A percentile compares a stretch with the other conserved stretches of the same genome.
Evolutionary conservation across 1,140 invertebrate species (phyloP).

Genomic region (Olivierus martensii): DNA sequence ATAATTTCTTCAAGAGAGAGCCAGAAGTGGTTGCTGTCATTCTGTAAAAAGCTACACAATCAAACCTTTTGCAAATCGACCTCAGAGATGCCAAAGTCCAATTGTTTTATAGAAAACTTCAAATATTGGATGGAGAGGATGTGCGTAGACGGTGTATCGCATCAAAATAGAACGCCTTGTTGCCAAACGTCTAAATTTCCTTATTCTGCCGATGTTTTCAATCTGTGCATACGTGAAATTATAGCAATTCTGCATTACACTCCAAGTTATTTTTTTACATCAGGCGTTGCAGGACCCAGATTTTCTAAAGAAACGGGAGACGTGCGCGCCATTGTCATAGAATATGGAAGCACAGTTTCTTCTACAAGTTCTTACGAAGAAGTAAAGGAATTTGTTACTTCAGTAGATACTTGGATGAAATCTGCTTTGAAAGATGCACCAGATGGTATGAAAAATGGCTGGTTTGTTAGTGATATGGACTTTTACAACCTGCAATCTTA

Average conservation of each 20-base stretch:
- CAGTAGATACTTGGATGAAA: slow-evolving; percentile 48
- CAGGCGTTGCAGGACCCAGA: slow-evolving; percentile 67
- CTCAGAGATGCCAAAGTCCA: slow-evolving; percentile 53
- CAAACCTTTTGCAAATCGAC: slow-evolving; percentile 69
- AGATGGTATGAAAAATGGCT: slow-evolving; percentile 58
- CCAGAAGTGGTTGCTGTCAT: slow-evolving; percentile 68
- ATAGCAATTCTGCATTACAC: slow-evolving; percentile 58
- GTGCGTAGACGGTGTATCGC: slow-evolving; percentile 46
- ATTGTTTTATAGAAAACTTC: slow-evolving; percentile 85
- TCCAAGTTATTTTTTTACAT: slow-evolving; percentile 47
- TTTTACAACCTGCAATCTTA: slow-evolving; percentile 85
- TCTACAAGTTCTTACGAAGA: slow-evolving; percentile 63
- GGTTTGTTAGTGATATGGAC: slow-evolving; percentile 75
- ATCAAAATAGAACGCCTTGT: slow-evolving; percentile 53
- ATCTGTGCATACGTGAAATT: slow-evolving; percentile 58
- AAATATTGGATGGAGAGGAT: slow-evolving; percentile 57
- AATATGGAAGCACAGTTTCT: slow-evolving; percentile 69
- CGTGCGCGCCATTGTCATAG: slow-evolving; percentile 63
- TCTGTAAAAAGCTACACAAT: slow-evolving; percentile 53
- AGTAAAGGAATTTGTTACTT: slow-evolving; percentile 60
- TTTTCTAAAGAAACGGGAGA: slow-evolving; percentile 40
- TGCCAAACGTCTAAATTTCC: slow-evolving; percentile 62
- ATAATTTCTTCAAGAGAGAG: slow-evolving; percentile 57
- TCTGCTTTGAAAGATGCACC: slow-evolving; percentile 58
- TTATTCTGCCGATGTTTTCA: slow-evolving; percentile 54